Evolutionary conservation across 2,888 invertebrate species (phyloP), one percentile per base, ranked within the genome.

Genomic region (Dastarcus helophoroides): DNA sequence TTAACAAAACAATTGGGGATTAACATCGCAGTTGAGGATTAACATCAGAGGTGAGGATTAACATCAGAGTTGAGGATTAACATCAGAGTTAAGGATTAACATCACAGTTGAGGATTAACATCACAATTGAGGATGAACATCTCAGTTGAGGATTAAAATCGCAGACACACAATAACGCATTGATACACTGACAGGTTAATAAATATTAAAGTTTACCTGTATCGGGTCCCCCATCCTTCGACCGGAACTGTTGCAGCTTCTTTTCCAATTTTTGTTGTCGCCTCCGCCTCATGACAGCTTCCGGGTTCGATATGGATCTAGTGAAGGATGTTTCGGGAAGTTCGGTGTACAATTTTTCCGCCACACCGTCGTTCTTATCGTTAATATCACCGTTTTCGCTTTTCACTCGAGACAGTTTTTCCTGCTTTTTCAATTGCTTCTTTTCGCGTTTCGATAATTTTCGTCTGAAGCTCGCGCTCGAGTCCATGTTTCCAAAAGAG

Each of bases 241-340:
- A 88, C 37, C 90, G 76, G 65, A 94, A 94, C 63, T 94, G 90
- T 56, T 95, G 90, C 51, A 98, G 67, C 63, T 94, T 37, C 36
- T 53, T 55, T 61, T 98, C 97, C 31, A 97, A 71, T 60, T 95
- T 95, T 63, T 95, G 93, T 54, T 97, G 95, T 13, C 98, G 69
- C 31, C 95, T 71, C 29, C 95, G 76, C 40, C 94, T 74, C 98
- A 99, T 98, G 47, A 99, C 98, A 37, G 95, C 94, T 69, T 98
- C 98, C 3, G 98, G 98, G 69, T 98, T 99, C 40, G 95, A 97
- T 58, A 99, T 98, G 50, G 94, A 95, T 51, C 98, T 75, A 27
- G 97, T 98, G 65, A 98, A 98, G 49, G 91, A 94, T 29, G 94
- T 95, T 66, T 97, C 94, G 14, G 97, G 97, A 47, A 97, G 65